Evolutionary conservation across 1,140 invertebrate genomes (phyloP).

Genomic region (Drosophila azteca): DNA sequence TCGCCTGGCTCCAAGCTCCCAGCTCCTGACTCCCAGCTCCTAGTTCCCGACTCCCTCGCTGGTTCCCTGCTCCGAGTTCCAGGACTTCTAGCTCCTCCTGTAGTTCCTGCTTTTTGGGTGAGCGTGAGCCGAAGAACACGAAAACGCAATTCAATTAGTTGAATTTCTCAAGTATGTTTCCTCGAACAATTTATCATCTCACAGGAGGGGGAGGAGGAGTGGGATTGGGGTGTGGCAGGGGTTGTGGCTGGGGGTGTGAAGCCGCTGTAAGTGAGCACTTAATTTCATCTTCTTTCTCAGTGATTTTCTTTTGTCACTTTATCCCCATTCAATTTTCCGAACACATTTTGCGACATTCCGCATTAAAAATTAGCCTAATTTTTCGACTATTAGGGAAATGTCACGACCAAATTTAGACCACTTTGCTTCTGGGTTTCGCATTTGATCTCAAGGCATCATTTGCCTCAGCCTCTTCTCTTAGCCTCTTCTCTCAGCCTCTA

Average conservation of each 20-base stretch:
- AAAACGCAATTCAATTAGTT: slow-evolving; percentile 30
- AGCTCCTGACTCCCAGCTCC: too few species aligned
- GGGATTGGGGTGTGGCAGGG: too few species aligned
- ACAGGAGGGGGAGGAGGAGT: too few species aligned
- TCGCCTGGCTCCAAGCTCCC: too few species aligned
- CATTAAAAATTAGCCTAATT: slow-evolving; percentile 56
- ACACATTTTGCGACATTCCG: slow-evolving; percentile 32
- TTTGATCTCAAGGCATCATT: slow-evolving; percentile 43
- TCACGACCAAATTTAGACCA: slow-evolving; percentile 48
- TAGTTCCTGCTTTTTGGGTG: slow-evolving; percentile 3
- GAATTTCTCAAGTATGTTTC: slow-evolving; percentile 17
- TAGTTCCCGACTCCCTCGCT: too few species aligned
- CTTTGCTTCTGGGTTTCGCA: slow-evolving; percentile 42
- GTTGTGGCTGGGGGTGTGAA: too few species aligned
- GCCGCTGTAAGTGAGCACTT: slow-evolving; percentile 1
- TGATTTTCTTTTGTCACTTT: slow-evolving; percentile 10
- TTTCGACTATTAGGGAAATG: slow-evolving; percentile 42
- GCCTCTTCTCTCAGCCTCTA: too few species aligned
- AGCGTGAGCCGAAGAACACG: not conserved
- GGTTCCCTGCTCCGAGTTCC: too few species aligned
- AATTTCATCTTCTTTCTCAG: not conserved
- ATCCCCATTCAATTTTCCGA: not conserved
- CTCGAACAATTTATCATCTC: not conserved
- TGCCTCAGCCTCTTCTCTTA: too few species aligned
- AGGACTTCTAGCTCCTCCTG: too few species aligned